Evolutionary conservation across 1,140 invertebrate species (phyloP).

Genomic region (Phthorimaea operculella): DNA sequence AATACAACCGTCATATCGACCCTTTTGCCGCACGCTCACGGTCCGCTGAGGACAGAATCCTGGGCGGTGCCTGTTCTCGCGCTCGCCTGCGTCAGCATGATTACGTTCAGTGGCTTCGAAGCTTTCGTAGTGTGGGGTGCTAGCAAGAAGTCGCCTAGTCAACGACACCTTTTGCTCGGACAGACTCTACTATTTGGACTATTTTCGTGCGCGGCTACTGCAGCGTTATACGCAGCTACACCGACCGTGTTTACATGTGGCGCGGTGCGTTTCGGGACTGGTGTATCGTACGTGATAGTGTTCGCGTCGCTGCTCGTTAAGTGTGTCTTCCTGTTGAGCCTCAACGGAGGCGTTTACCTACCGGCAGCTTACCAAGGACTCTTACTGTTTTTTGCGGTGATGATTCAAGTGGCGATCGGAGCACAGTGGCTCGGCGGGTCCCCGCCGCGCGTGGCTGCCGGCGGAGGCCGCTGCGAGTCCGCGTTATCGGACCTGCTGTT

Average conservation of each 20-base stretch:
- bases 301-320: slow-evolving; percentile 94
- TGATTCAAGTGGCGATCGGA: slow-evolving; percentile 90
- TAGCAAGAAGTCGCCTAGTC: slow-evolving; percentile 82
- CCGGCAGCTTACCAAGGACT: slow-evolving; percentile 91
- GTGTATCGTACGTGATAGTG: slow-evolving; percentile 87
- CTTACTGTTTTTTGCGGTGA: slow-evolving; percentile 88
- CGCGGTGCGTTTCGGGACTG: slow-evolving; percentile 85
- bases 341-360: slow-evolving; percentile 92
- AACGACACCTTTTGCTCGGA: slow-evolving; percentile 89
- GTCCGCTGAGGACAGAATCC: slow-evolving; percentile 74
- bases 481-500: slow-evolving; percentile 78
- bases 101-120: slow-evolving; percentile 86
- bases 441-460: slow-evolving; percentile 69
- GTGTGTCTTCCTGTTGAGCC: slow-evolving; percentile 90
- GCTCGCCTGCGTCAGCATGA: slow-evolving; percentile 80
- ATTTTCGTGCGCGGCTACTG: slow-evolving; percentile 83
- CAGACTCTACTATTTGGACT: slow-evolving; percentile 90
- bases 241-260: slow-evolving; percentile 86
- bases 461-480: slow-evolving; percentile 71
- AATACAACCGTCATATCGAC: slow-evolving; percentile 37
- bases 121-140: slow-evolving; percentile 91
- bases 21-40: slow-evolving; percentile 27
- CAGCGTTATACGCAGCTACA: slow-evolving; percentile 81
- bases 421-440: slow-evolving; percentile 85
- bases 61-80: slow-evolving; percentile 90